These are phyloP conservation scores for Acrocera orbiculus DNA, from an alignment of 2,888 invertebrate genomes.

Conservation along the genomic window DNA sequence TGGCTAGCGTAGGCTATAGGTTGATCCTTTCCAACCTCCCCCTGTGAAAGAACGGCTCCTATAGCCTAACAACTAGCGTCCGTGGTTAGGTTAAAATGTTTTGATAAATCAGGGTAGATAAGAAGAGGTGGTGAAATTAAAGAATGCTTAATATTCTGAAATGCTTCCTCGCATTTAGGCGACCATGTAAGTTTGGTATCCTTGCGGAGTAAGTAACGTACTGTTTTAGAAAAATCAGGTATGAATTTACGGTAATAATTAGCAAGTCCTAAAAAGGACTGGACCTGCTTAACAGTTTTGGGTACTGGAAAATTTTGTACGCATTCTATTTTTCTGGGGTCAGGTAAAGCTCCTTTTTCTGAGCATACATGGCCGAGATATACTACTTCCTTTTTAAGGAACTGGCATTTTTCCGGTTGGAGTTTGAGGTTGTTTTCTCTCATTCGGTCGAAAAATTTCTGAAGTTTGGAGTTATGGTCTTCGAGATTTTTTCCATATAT, in stretches of 20 bases:
- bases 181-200: slow-evolving; percentile 1
- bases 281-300: background rate
- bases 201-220: background rate
- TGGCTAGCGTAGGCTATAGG: too few species aligned
- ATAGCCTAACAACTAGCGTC: too few species aligned
- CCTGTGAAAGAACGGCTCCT: too few species aligned
- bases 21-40: too few species aligned
- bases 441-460: too few species aligned
- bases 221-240: slow-evolving; percentile 4
- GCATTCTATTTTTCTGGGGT: slow-evolving; percentile 14
- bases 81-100: slow-evolving; percentile 15
- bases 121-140: background rate
- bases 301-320: slow-evolving; percentile 14
- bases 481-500: too few species aligned
- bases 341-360: background rate
- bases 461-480: too few species aligned
- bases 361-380: background rate
- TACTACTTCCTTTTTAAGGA: too few species aligned
- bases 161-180: slow-evolving; percentile 12
- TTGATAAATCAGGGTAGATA: background rate
- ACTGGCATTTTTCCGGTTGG: too few species aligned
- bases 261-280: slow-evolving; percentile 5
- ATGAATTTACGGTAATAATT: slow-evolving; percentile 8
- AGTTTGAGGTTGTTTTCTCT: too few species aligned
- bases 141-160: background rate